Conservation (phyloP, 2,797 vertebrate genomes). For the Toxotes lorentzi region DNA sequence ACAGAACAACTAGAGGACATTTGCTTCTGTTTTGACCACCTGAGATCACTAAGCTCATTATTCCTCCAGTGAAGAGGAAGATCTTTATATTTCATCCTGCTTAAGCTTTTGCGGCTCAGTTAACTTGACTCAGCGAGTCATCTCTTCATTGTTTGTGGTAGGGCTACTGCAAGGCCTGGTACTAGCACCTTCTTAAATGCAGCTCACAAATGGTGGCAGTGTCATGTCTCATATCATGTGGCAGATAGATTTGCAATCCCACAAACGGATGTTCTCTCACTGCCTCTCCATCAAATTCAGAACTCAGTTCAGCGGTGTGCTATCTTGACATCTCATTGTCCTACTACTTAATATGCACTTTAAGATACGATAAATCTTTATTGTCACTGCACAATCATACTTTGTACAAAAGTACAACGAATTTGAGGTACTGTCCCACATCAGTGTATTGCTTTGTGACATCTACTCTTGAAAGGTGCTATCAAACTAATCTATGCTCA, state of each 20-base stretch:
- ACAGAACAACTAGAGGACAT: slow-evolving; percentile 6
- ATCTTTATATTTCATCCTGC: slow-evolving; percentile 5
- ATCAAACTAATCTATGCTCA: not conserved
- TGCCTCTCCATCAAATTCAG: not conserved
- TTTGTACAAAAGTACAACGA: too few species aligned
- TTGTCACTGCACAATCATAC: too few species aligned
- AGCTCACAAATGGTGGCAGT: not conserved
- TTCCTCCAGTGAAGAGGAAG: slow-evolving; percentile 16
- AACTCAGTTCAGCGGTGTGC: not conserved
- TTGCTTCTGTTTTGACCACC: slow-evolving; percentile 8
- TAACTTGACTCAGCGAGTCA: slow-evolving; percentile 13
- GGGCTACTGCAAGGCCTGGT: not conserved
- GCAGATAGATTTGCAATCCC: not conserved
- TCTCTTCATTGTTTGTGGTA: not conserved
- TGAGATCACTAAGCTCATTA: slow-evolving; percentile 23
- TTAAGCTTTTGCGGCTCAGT: not conserved
- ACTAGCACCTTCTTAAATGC: not conserved
- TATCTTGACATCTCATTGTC: not conserved
- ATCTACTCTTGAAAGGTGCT: not conserved
- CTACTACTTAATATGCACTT: not conserved
- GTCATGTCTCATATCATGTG: not conserved
- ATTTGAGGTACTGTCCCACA: too few species aligned
- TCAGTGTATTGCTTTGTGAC: not conserved
- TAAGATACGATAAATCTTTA: too few species aligned
- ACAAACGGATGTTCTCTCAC: not conserved